Conservation (phyloP, 2,113 vertebrate genomes). For the Boulengeromyrus knoepffleri region DNA sequence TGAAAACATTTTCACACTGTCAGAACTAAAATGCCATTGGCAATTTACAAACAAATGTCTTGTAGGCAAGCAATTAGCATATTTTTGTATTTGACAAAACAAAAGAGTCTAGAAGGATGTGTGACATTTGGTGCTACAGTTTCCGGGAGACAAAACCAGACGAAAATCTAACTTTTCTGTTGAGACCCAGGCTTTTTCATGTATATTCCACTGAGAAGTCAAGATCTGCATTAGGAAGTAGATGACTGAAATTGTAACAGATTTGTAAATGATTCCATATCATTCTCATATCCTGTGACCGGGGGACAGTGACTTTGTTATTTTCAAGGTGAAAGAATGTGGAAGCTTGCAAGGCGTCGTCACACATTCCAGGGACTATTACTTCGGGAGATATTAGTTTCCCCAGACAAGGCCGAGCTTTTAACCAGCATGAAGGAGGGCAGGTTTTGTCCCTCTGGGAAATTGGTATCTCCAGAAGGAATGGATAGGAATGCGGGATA, state of each 20-base stretch:
- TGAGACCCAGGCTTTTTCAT: not conserved
- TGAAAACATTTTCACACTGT: not conserved
- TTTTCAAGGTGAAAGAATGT: not conserved
- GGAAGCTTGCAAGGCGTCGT: not conserved
- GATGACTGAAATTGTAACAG: not conserved
- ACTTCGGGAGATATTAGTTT: not conserved
- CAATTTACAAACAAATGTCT: not conserved
- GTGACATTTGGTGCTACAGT: not conserved
- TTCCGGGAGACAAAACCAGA: not conserved
- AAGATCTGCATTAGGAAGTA: not conserved
- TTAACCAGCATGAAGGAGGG: not conserved
- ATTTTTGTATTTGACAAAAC: not conserved
- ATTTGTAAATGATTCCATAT: not conserved
- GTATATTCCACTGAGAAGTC: not conserved
- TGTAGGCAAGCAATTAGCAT: not conserved
- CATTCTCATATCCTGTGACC: not conserved
- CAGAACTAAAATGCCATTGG: not conserved
- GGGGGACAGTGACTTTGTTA: not conserved
- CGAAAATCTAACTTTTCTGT: not conserved
- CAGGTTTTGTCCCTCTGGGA: not conserved
- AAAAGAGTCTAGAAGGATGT: not conserved
- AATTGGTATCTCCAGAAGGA: not conserved
- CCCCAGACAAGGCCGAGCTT: not conserved
- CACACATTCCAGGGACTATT: not conserved
- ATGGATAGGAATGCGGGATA: not conserved